phyloP scores from a whole-genome alignment of 2,888 invertebrate species.

The Clivina fossor region DNA sequence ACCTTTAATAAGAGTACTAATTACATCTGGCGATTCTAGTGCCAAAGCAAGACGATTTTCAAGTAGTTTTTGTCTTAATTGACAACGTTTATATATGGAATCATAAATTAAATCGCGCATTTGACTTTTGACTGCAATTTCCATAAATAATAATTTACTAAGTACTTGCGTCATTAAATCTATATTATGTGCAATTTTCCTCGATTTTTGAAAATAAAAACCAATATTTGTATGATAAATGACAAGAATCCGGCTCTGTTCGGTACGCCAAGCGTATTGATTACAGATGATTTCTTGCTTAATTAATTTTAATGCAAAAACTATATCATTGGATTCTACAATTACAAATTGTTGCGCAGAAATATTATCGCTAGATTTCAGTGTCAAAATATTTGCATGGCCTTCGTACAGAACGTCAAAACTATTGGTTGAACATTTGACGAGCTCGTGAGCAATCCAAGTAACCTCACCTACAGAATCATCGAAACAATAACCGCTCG shows the following conservation, averaged over 20 bases:
- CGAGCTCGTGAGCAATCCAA: too few relatives aligned
- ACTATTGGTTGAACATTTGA: too few relatives aligned
- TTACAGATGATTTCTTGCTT: background rate
- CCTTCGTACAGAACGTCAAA: slow-evolving; percentile 21
- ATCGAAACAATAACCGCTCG: background rate
- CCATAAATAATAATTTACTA: slow-evolving; percentile 20
- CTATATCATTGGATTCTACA: background rate
- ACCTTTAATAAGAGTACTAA: slow-evolving; percentile 7
- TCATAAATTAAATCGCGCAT: slow-evolving; percentile 21
- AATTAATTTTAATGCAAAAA: background rate
- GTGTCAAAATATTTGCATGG: background rate
- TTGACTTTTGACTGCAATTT: slow-evolving; percentile 17
- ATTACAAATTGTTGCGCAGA: background rate
- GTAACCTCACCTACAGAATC: too few relatives aligned
- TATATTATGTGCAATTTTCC: slow-evolving; percentile 10
- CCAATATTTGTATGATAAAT: too few relatives aligned
- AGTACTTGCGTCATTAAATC: slow-evolving; percentile 22
- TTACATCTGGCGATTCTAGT: slow-evolving; percentile 1
- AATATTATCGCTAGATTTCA: background rate
- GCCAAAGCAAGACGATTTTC: slow-evolving; percentile 13
- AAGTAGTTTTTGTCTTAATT: slow-evolving; percentile 10
- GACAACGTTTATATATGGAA: slow-evolving; percentile 16
- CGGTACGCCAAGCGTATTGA: background rate
- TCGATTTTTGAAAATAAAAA: slow-evolving; percentile 5
- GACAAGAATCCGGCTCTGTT: background rate